Evolutionary conservation across 2,888 invertebrate genomes (phyloP).

Genomic region (Epirrhoe alternata): DNA sequence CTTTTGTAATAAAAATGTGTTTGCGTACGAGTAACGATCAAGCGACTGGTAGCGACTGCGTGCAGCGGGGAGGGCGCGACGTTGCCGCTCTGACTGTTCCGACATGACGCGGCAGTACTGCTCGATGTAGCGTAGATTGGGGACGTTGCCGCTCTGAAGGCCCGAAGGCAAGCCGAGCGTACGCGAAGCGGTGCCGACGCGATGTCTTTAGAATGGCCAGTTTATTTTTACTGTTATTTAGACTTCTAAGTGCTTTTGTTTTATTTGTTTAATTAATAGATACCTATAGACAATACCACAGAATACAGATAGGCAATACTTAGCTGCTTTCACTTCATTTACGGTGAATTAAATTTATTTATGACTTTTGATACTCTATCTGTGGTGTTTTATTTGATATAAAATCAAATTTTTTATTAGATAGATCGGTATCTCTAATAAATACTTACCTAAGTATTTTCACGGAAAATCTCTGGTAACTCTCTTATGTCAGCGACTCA

Average conservation of each 20-base stretch:
- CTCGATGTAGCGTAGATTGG: background rate
- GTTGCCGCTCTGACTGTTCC: conserved; percentile 29
- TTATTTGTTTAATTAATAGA: no score
- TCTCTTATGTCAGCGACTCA: no score
- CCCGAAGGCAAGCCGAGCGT: background rate
- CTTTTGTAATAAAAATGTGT: background rate
- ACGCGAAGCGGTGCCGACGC: background rate
- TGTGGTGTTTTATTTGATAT: no score
- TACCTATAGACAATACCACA: no score
- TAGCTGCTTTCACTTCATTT: no score
- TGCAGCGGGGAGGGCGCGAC: conserved; percentile 30
- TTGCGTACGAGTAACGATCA: conserved; percentile 14
- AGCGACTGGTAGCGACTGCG: conserved; percentile 20
- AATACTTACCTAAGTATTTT: no score
- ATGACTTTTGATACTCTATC: no score
- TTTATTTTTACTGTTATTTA: background rate
- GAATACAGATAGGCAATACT: no score
- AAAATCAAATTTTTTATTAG: no score
- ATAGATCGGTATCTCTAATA: no score
- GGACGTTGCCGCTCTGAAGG: background rate
- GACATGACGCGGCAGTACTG: conserved; percentile 4
- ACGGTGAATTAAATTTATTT: no score
- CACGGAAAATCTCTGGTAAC: no score
- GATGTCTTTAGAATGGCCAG: background rate
- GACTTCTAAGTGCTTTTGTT: background rate